Percentiles rank a stretch among this genome's conserved stretches.
phyloP scores from a whole-genome alignment of 2,113 vertebrate genomes.

The Coregonus clupeaformis region DNA sequence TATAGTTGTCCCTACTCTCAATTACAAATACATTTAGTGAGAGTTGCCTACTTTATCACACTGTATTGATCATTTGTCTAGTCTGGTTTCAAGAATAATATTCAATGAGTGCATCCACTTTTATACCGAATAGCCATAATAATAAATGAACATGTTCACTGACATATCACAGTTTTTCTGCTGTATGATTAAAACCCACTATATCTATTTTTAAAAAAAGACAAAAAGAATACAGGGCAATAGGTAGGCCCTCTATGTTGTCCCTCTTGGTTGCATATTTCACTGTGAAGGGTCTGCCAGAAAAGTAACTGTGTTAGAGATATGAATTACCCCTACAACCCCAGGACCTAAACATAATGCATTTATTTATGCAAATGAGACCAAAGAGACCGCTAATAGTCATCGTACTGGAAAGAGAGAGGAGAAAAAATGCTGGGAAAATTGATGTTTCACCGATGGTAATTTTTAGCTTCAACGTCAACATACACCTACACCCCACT shows the following conservation, averaged over 20 bases:
- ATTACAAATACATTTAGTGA: no score
- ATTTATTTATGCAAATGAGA: conserved; percentile 46
- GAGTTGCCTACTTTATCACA: no score
- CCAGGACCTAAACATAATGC: conserved; percentile 30
- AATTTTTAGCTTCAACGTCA: conserved; percentile 35
- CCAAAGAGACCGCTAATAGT: conserved; percentile 40
- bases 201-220: not conserved
- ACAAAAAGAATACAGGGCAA: not conserved
- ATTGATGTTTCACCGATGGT: conserved; percentile 30
- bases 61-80: no score
- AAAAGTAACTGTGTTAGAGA: conserved; percentile 34
- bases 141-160: no score
- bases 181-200: no score
- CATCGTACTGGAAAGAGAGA: conserved; percentile 18
- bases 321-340: conserved; percentile 35
- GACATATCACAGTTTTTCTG: no score
- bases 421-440: conserved; percentile 12
- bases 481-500: conserved; percentile 12
- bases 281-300: conserved; percentile 16
- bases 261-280: conserved; percentile 29
- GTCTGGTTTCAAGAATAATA: no score
- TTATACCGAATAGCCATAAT: no score
- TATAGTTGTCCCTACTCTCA: no score
- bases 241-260: conserved; percentile 2
- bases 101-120: no score